Evolutionary conservation across 92 coral and sea anemone species (phyloP), one percentile per base, ranked within the genome.

Genomic region (Umimayanthus chanpuru): DNA sequence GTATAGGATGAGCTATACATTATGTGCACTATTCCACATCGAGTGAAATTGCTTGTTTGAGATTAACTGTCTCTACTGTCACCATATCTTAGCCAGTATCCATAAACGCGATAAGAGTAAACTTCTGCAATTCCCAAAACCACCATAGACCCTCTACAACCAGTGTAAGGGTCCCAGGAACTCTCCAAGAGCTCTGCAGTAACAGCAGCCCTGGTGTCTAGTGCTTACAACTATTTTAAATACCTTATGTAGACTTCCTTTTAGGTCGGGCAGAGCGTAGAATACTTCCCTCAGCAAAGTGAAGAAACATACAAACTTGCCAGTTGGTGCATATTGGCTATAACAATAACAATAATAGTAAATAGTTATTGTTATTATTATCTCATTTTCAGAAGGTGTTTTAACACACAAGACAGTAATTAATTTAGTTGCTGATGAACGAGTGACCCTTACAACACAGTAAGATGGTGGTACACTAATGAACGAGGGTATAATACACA

Each of bases 241-340:
- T 39, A 95, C 98, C 92, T 96, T 94, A 56, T 94, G 95, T 76
- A 96, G 74, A 73, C 90, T 96, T 26, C 94, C 96, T 86, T 96
- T 96, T 12, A 86, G 87, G 89, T 97, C 99, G 4, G 95, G 92
- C 79, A 96, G 89, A 61, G 85, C 89, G 61, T 77, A 78, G 78
- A 97, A 95, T 29, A 97, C 86, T 64, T 97, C 99, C 76, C 98
- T 91, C 80, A 97, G 91, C 41, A 97, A 71, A 44, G 95, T 86
- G 81, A 97, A 97, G 90, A 95, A 97, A 78, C 99, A 95, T 21
- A 88, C 81, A 44, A 93, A 87, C 47, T 90, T 91, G 29, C 92
- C 90, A 30, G 88, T 66, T 71, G 91, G 93, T 41, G 92, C 88
- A 58, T 93, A 85, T 64, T 90, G 89, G 43, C 98, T 95, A 85